Base-by-base conservation (phyloP, 1,140 invertebrate species). In the Drosophila orena region DNA sequence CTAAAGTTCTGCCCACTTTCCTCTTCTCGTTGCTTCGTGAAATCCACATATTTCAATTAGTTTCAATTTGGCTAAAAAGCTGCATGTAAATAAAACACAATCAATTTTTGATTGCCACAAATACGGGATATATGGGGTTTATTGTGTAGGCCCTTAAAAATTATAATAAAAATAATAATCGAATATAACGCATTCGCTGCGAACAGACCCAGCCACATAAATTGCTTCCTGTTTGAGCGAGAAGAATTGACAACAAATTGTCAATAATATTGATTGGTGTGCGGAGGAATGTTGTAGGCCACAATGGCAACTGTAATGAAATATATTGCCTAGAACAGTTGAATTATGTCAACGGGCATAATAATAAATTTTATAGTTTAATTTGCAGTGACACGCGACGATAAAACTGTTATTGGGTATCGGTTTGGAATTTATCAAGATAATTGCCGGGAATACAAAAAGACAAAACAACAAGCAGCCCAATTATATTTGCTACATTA, bases 301-400 rank as follows among this genome's bases (percentile, higher is more conserved):
- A 38, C 46, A 79, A 64, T 66, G 58, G 65, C 49, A 27, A 75
- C 53, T 65, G 68, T 60, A 70, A 42, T 47, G 42, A 55, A 86
- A 86, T 86, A 88, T 86, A 86, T 86, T 76, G 83, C 70, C 79
- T 71, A 71, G 74, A 58, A 83, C 65, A 88, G 83, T 89, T 88
- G 79, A 88, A 83, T 84, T 72, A 73, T 79, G 79, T 83, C 84
- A 83, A 66, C 77, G 71, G 84, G 55, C 83, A 77, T 83, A 86
- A 83, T 83, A 86, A 86, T 86, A 88, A 83, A 86, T 86, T 86
- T 81, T 73, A 88, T 76, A 79, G 62, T 88, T 86, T 88, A 66
- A 86, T 88, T 86, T 79, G 61, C 44, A 59, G 68, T 47, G 59
- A 49, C 43, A 35, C 64, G 50, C 68, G 70, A 37, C 30, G 47